A percentile compares a stretch with the other conserved stretches of the same genome.
Evolutionary conservation across 2,888 invertebrate genomes (phyloP).

Genomic region (Synergus umbraculus): DNA sequence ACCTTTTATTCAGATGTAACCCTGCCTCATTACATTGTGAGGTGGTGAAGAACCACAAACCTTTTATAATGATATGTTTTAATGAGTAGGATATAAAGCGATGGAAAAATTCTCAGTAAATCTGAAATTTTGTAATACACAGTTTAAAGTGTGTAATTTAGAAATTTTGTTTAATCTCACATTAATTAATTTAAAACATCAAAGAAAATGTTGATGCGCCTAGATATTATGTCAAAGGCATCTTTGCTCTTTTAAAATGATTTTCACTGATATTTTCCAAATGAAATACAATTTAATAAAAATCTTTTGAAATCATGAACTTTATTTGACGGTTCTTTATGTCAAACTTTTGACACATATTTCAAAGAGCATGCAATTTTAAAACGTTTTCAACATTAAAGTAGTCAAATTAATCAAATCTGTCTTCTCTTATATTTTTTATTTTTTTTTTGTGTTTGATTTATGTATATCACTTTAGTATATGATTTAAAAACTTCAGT

Average conservation of each 20-base stretch:
- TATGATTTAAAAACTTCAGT: too few species aligned
- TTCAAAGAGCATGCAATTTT: neutral
- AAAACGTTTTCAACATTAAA: neutral
- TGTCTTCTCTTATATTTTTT: too few species aligned
- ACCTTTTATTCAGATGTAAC: neutral
- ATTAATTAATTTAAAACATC: too few species aligned
- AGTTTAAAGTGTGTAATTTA: neutral
- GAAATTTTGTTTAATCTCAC: neutral
- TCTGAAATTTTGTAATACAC: neutral
- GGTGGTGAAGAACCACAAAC: neutral
- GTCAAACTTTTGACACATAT: neutral
- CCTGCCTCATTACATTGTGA: neutral
- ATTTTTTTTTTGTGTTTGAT: too few species aligned
- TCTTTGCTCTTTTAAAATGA: neutral
- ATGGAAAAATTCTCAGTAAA: neutral
- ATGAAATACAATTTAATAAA: neutral
- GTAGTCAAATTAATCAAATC: neutral
- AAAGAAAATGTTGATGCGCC: too few species aligned
- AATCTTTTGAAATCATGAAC: neutral
- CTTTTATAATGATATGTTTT: constrained; percentile 7
- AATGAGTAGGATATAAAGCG: neutral
- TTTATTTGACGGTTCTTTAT: neutral
- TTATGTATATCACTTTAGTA: too few species aligned
- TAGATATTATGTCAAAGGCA: neutral
- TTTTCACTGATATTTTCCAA: neutral